Conservation (phyloP, 1,140 invertebrate species). For the Contarinia nasturtii region DNA sequence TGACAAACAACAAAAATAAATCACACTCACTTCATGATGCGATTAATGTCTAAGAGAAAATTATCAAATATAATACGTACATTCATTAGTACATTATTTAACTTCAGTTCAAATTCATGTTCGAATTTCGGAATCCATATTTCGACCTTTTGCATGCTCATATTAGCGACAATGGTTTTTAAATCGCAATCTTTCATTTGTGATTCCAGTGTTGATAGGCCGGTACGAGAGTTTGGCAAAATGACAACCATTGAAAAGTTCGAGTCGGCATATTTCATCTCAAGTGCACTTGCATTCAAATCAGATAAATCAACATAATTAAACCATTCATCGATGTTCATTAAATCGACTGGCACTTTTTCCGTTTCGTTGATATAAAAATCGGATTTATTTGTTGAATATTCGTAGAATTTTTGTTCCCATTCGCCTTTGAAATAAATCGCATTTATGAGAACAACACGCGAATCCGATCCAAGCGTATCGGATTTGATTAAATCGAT, state of each 20-base stretch:
- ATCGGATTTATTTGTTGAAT: conserved; percentile 25
- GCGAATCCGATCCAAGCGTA: conserved; percentile 22
- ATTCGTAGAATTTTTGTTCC: conserved; percentile 33
- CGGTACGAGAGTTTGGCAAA: background rate
- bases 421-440: conserved; percentile 55
- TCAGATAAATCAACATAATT: conserved; percentile 20
- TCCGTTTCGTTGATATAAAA: conserved; percentile 30
- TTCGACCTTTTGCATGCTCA: conserved; percentile 14
- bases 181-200: background rate
- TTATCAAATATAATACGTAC: background rate
- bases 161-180: background rate
- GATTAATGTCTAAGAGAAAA: too few relatives aligned
- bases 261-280: background rate
- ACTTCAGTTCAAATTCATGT: conserved; percentile 29
- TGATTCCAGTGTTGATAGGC: background rate
- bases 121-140: conserved; percentile 39
- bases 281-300: conserved; percentile 5
- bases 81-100: conserved; percentile 19
- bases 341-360: conserved; percentile 24
- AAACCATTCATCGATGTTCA: conserved; percentile 25
- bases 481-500: conserved; percentile 30
- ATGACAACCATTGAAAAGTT: background rate
- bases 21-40: too few relatives aligned
- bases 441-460: conserved; percentile 41
- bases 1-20: conserved; percentile 13